A percentile compares a stretch with the other conserved stretches of the same genome.
These are phyloP conservation scores for Blastomussa wellsi DNA, from an alignment of 92 coral and sea anemone species.

Conservation along the genomic window DNA sequence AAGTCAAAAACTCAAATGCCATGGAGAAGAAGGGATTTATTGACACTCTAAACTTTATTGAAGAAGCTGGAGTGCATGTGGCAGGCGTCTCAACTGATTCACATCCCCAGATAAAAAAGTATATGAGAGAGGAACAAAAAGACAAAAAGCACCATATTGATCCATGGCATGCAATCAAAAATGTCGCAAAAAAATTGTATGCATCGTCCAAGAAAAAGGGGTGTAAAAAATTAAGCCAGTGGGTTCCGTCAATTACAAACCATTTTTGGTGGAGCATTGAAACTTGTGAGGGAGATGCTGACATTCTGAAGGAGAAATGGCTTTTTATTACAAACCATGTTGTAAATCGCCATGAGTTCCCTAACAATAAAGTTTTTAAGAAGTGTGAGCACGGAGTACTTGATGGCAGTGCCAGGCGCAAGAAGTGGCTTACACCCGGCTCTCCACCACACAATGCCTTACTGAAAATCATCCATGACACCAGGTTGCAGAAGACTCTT, in stretches of 20 bases:
- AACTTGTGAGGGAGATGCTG: conserved; percentile 36
- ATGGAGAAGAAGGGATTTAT: conserved; percentile 59
- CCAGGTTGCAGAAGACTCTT: conserved; percentile 27
- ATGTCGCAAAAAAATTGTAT: conserved; percentile 10
- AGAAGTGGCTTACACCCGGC: conserved; percentile 51
- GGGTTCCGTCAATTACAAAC: conserved; percentile 39
- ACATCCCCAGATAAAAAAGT: conserved; percentile 44
- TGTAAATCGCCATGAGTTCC: conserved; percentile 28
- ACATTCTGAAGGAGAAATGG: conserved; percentile 32
- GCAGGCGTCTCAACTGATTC: conserved; percentile 44
- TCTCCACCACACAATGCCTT: conserved; percentile 44
- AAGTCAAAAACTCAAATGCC: conserved; percentile 46
- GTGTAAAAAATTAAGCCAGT: conserved; percentile 7
- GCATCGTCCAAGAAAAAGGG: conserved; percentile 34
- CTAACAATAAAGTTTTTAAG: conserved; percentile 24
- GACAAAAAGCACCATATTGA: conserved; percentile 48
- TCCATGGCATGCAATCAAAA: conserved; percentile 46
- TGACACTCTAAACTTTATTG: conserved; percentile 23
- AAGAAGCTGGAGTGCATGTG: conserved; percentile 19
- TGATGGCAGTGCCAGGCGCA: conserved; percentile 5
- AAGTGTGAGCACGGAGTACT: conserved; percentile 41
- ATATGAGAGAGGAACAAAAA: conserved; percentile 32
- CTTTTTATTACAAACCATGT: conserved; percentile 23
- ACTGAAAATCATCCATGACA: conserved; percentile 34
- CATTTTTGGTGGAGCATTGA: conserved; percentile 49